A percentile compares a stretch with the other conserved stretches of the same genome.
Evolutionary conservation across 2,888 invertebrate genomes (phyloP).

Genomic region (Noctua pronuba): DNA sequence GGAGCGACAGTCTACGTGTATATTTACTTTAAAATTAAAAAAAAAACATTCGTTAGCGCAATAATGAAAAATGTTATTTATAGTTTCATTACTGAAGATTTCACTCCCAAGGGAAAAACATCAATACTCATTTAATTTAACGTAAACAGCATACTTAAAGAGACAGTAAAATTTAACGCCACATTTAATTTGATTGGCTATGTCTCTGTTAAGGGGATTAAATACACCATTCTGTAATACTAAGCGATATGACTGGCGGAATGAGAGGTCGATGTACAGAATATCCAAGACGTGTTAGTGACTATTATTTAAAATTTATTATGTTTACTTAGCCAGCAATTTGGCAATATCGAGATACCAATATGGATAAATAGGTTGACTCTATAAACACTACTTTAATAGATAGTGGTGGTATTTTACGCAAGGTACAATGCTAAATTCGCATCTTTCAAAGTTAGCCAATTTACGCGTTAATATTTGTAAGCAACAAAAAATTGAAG

Average conservation of each 20-base stretch:
- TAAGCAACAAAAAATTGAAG: not conserved
- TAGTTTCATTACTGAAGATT: slow-evolving; percentile 20
- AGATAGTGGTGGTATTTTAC: not conserved
- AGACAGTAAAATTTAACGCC: slow-evolving; percentile 41
- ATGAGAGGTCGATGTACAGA: slow-evolving; percentile 24
- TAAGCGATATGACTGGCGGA: slow-evolving; percentile 12
- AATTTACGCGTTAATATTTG: not conserved
- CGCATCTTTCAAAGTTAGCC: not conserved
- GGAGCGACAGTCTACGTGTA: too few relatives aligned
- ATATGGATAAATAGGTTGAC: not conserved
- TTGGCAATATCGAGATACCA: slow-evolving; percentile 2
- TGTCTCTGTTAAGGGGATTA: slow-evolving; percentile 35
- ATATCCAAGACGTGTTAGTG: slow-evolving; percentile 9
- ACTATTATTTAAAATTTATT: slow-evolving; percentile 16
- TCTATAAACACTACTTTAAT: not conserved
- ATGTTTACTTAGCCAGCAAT: slow-evolving; percentile 2
- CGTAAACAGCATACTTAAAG: slow-evolving; percentile 34
- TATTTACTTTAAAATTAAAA: too few relatives aligned
- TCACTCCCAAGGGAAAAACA: slow-evolving; percentile 8
- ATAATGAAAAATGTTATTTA: slow-evolving; percentile 9
- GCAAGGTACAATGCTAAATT: not conserved
- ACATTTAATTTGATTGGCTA: slow-evolving; percentile 49
- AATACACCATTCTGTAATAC: slow-evolving; percentile 19
- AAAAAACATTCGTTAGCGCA: too few relatives aligned
- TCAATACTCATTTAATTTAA: slow-evolving; percentile 45